Base-by-base conservation (phyloP, 2,113 vertebrate genomes). In the Stictonetta naevosa region DNA sequence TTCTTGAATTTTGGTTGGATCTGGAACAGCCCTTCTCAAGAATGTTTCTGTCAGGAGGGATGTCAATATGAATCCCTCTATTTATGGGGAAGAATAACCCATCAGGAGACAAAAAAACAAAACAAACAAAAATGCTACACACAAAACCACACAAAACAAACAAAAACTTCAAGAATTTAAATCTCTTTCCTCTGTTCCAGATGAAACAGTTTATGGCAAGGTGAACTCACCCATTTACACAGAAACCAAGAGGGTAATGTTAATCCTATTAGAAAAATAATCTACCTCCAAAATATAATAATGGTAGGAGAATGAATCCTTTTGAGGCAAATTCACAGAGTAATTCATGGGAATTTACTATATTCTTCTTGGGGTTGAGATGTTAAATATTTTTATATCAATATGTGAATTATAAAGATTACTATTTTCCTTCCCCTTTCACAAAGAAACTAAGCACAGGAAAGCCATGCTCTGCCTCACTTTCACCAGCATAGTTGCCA, bases 231-330 rank as follows among this genome's bases (percentile, higher is more conserved):
- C 44, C 82, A n/a, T 88, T 86, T 95, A 69, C 68, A 81, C 23
- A 83, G 83, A 95, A 95, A 80, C 75, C 88, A 84, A 91, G 29
- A 68, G 29, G 46, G 83, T 59, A 76, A 62, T 11, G 25, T 78
- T 96, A 93, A 97, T 95, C 92, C 64, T 95, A 85, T 94, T 94
- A 94, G 62, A 92, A 95, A 94, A 95, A 87, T 91, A 93, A 95
- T 91, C 84, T 83, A 79, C 53, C 29, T 80, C 78, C 59, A 90
- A 87, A 86, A 95, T 52, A 80, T 53, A 90, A 87, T 69, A 93
- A 96, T 68, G 68, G 13, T 53, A 91, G 16, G 73, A 91, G 67
- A 88, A 87, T 3, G 40, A 95, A 77, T 90, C 60, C 11, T 90
- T 95, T 74, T 50, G 55, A 90, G 63, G 36, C 17, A 68, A 83